Evolutionary conservation across 2,888 invertebrate species (phyloP).

Genomic region (Noctua janthina): DNA sequence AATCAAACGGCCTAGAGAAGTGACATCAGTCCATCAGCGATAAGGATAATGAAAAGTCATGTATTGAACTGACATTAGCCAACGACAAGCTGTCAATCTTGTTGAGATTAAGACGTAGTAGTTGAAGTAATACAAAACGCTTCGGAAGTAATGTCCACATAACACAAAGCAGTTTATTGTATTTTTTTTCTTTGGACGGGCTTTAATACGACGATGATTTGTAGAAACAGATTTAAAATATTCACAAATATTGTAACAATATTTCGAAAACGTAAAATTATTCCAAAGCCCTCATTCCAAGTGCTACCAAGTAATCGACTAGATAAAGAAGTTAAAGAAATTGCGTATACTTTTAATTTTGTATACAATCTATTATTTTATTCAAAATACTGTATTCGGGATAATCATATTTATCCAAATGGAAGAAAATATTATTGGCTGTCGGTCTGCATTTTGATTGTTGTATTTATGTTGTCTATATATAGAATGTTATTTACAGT

Average conservation of each 20-base stretch:
- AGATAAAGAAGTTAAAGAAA: not conserved
- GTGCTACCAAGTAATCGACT: constrained; percentile 1
- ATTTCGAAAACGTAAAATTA: not conserved
- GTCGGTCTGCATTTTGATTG: not conserved
- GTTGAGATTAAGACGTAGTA: not conserved
- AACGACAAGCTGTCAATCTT: not conserved
- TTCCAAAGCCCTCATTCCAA: not conserved
- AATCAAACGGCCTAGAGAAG: not conserved
- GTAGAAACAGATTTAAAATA: not conserved
- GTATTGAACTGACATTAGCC: not conserved
- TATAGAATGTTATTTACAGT: not conserved
- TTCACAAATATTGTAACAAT: not conserved
- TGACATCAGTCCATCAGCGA: not conserved
- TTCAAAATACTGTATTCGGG: constrained; percentile 8
- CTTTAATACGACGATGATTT: not conserved
- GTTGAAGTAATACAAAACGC: not conserved
- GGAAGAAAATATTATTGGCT: constrained; percentile 2
- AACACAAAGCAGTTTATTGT: not conserved
- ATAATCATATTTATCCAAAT: not conserved
- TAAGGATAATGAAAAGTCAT: not conserved
- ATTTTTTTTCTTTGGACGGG: not conserved
- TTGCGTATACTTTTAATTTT: constrained; percentile 8
- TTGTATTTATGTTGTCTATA: not conserved
- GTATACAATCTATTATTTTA: not conserved
- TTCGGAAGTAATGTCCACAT: not conserved